A percentile compares a stretch with the other conserved stretches of the same genome.
Conservation (phyloP, 1,140 invertebrate species). For the Thaumetopoea pityocampa region DNA sequence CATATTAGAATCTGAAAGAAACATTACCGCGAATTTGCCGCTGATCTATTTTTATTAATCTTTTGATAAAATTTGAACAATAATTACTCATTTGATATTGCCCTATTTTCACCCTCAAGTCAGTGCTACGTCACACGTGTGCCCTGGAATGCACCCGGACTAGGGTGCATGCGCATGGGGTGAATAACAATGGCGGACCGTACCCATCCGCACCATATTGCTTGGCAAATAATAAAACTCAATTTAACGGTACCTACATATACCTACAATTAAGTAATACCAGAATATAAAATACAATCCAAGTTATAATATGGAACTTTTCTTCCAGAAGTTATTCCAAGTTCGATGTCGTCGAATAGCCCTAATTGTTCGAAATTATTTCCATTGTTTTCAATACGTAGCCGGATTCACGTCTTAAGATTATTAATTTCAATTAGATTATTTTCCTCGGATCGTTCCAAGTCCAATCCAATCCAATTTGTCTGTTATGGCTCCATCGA, state of each 20-base stretch:
- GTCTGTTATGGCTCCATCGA: neutral
- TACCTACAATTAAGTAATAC: constrained; percentile 43
- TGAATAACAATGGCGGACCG: constrained; percentile 40
- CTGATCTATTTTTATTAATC: constrained; percentile 1
- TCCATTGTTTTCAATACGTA: no score
- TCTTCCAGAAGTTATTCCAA: no score
- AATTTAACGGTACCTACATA: constrained; percentile 33
- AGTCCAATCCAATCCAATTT: no score
- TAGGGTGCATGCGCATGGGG: constrained; percentile 29
- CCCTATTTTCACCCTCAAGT: constrained; percentile 3
- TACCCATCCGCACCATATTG: constrained; percentile 43
- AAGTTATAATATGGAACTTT: no score
- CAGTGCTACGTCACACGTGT: constrained; percentile 40
- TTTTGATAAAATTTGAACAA: constrained; percentile 1
- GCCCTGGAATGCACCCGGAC: constrained; percentile 37
- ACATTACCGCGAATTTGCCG: no score
- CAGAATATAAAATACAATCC: constrained; percentile 11
- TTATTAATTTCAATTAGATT: no score
- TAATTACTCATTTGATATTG: constrained; percentile 8
- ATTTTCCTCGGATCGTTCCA: no score
- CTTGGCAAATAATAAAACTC: constrained; percentile 37
- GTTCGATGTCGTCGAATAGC: no score
- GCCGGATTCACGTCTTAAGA: no score
- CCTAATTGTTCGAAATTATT: no score
- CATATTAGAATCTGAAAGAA: no score